A percentile compares a stretch with the other conserved stretches of the same genome.
Conservation (phyloP, 2,888 invertebrate species). For the Metallyticus violacea region DNA sequence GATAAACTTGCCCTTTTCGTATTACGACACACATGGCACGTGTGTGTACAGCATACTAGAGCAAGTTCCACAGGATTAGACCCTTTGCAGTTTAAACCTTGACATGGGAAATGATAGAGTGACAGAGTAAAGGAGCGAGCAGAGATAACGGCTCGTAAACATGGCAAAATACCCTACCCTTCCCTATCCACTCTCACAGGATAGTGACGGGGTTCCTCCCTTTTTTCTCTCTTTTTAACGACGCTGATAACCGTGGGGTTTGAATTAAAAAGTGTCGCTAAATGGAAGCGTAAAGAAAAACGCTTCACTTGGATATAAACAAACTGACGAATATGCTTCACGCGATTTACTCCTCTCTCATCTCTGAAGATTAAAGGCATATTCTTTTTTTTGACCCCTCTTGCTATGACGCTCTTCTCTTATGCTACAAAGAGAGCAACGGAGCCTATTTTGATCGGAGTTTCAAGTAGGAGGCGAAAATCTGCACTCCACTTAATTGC, state of each 20-base stretch:
- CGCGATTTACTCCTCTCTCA: background rate
- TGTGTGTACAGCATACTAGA: background rate
- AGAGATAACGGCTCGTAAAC: no score
- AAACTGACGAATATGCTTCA: no score
- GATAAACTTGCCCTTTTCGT: background rate
- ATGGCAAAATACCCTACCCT: no score
- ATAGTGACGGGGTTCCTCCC: no score
- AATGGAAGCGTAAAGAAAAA: background rate
- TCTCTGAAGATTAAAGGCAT: background rate
- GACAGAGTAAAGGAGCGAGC: background rate
- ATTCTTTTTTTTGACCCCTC: background rate
- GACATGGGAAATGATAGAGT: background rate
- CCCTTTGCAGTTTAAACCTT: background rate
- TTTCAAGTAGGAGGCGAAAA: background rate
- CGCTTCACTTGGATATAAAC: background rate
- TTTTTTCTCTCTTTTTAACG: background rate
- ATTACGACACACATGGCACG: background rate
- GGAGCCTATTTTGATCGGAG: background rate
- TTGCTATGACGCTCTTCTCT: background rate
- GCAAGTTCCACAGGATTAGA: background rate
- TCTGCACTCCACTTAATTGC: background rate
- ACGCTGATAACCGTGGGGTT: background rate
- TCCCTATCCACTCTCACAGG: no score
- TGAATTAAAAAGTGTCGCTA: background rate
- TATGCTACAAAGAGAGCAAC: background rate